Percentiles rank a stretch among this genome's conserved stretches.
Evolutionary conservation across 2,797 vertebrate species (phyloP).

Genomic region (Anguilla obscura): DNA sequence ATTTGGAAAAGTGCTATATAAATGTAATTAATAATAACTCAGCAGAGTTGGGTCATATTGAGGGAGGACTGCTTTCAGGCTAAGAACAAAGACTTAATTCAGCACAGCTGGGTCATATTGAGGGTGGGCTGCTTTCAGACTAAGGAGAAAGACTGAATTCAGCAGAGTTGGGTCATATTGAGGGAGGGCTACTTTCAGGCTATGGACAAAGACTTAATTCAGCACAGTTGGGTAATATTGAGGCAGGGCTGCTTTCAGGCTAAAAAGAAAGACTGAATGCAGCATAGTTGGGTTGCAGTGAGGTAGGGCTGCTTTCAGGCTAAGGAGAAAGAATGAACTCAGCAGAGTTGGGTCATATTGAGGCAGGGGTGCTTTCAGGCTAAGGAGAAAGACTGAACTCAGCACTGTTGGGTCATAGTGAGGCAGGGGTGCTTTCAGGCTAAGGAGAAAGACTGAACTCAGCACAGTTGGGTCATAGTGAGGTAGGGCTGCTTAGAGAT

Average conservation of each 20-base stretch:
- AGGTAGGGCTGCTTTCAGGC: neutral
- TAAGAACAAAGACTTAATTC: neutral
- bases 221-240: neutral
- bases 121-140: neutral
- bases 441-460: neutral
- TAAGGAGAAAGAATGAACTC: neutral
- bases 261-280: neutral
- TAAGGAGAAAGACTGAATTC: neutral
- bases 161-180: neutral
- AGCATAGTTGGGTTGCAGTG: neutral
- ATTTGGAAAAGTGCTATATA: too few species aligned
- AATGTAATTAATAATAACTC: too few species aligned
- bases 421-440: neutral
- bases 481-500: neutral
- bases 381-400: neutral
- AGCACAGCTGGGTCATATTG: neutral
- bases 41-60: neutral
- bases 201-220: neutral
- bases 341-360: neutral
- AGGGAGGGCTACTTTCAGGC: neutral
- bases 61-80: neutral
- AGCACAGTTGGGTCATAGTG: neutral
- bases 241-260: neutral
- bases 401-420: neutral
- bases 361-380: neutral